Evolutionary conservation across 2,797 vertebrate genomes (phyloP), one percentile per base, ranked within the genome.

Genomic region (Menidia menidia): DNA sequence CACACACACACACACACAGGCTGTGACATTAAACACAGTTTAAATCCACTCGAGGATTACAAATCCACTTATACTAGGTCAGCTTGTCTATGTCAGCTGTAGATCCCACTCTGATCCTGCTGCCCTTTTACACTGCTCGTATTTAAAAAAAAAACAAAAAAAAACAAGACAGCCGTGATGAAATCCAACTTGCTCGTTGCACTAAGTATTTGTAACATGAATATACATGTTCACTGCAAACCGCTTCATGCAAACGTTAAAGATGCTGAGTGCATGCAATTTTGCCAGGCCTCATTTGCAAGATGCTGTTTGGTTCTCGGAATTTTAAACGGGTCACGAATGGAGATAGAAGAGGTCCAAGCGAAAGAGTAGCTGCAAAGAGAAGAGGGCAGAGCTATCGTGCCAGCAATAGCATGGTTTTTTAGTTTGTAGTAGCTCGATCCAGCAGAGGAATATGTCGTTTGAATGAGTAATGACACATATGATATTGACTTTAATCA

Each of bases 401-500:
- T 66, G 75, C 80, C 71, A 65, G 62, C 25, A 25, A 25, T 25
- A 25, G 25, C 68, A 44, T 77, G 72, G 78, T 77, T 39, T 39
- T 39, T 7, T 39, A 39, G 35, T 80, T 81, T 76, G 62, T 60
- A 51, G 64, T 63, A 82, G 71, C 64, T 16, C 30, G 47, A 71
- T 75, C 57, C 44, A 79, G 71, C 71, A 71, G 86, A 82, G 80
- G 70, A 82, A 59, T 75, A 65, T 61, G 64, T 81, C 58, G 45
- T 81, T 75, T 81, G 81, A 85, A 88, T 89, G 88, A 91, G 80
- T 88, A 91, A 92, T 88, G 84, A 87, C 84, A 89, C 90, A 89
- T 89, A 89, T 87, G 82, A 91, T 93, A 88, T 90, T 91, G 89
- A 92, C 90, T 91, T 92, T 88, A 92, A 89, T 91, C 89, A 92